A percentile compares a stretch with the other conserved stretches of the same genome.
Conservation (phyloP, 1,140 invertebrate species). For the Cyclargus thomasi region DNA sequence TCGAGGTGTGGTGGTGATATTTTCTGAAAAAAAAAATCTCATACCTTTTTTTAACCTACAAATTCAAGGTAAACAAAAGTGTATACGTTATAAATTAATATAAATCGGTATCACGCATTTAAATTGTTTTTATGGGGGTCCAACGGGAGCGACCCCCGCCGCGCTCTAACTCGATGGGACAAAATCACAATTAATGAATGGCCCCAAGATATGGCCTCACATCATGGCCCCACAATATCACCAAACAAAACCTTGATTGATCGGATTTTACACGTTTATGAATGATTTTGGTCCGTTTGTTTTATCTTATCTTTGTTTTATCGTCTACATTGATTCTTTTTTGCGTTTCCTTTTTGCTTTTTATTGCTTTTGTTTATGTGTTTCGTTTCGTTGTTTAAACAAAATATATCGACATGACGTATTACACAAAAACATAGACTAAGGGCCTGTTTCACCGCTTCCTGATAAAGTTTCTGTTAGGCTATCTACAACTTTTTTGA, state of each 20-base stretch:
- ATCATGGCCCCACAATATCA: neutral
- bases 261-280: constrained; percentile 2
- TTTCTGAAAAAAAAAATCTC: neutral
- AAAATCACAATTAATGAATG: neutral
- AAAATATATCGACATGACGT: no score
- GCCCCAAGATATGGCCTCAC: neutral
- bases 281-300: constrained; percentile 9
- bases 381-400: no score
- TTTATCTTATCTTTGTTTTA: neutral
- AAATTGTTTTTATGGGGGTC: neutral
- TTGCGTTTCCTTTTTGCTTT: neutral
- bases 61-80: neutral
- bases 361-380: neutral
- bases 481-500: no score
- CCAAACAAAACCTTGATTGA: constrained; percentile 8
- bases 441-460: no score
- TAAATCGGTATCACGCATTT: neutral
- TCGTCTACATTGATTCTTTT: neutral
- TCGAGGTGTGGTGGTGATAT: neutral
- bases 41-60: neutral
- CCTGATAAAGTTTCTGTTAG: no score
- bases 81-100: neutral
- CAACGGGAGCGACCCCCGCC: neutral
- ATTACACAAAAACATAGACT: no score
- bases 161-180: constrained; percentile 8